Evolutionary conservation across 2,113 vertebrate species (phyloP).

Genomic region (Callipepla squamata): DNA sequence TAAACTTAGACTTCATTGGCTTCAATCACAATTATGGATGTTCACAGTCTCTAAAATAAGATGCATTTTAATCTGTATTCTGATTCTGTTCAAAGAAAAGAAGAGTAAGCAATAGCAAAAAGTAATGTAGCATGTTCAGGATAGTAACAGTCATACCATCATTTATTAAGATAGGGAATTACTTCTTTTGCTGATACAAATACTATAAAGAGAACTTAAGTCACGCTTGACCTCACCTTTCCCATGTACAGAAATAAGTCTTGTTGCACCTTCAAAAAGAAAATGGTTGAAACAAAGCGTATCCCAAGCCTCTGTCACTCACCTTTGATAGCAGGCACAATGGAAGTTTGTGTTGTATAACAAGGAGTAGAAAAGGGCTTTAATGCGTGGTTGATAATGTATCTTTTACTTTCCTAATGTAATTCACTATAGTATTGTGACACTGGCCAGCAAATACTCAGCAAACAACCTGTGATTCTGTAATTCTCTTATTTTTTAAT

Average conservation of each 20-base stretch:
- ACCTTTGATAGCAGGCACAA: background rate
- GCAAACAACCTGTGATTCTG: background rate
- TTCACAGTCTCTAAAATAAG: background rate
- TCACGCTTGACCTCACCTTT: background rate
- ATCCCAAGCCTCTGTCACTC: background rate
- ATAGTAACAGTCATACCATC: background rate
- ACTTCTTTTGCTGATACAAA: accelerated
- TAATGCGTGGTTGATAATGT: background rate
- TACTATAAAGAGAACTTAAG: background rate
- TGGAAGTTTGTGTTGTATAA: background rate
- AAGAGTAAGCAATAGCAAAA: background rate
- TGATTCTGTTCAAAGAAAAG: background rate
- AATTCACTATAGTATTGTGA: background rate
- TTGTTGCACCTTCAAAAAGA: background rate
- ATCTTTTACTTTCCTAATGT: background rate
- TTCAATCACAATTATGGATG: background rate
- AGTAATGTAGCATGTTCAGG: background rate
- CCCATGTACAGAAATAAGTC: background rate
- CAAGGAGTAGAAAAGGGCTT: background rate
- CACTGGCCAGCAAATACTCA: background rate
- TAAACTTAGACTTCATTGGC: background rate
- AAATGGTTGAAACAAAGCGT: background rate
- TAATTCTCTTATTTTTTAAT: background rate
- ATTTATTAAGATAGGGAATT: background rate
- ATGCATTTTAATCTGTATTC: background rate